Evolutionary conservation across 2,888 invertebrate species (phyloP).

Genomic region (Amphipyra tragopoginis): DNA sequence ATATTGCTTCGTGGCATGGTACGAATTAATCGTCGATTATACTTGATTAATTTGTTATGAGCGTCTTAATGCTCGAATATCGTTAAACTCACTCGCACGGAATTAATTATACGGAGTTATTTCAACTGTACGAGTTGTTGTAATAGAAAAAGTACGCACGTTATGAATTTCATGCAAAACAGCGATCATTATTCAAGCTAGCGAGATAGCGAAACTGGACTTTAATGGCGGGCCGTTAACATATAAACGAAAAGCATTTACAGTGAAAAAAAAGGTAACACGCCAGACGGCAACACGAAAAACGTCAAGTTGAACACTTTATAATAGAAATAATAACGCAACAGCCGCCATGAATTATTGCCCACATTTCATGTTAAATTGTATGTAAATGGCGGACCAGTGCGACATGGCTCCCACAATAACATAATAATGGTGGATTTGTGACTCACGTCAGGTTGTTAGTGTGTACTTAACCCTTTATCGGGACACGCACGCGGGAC

Average conservation of each 20-base stretch:
- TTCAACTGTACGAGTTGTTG: constrained; percentile 59
- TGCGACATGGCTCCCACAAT: constrained; percentile 88
- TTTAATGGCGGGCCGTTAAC: constrained; percentile 76
- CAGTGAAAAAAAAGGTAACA: constrained; percentile 73
- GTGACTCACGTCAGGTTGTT: constrained; percentile 89
- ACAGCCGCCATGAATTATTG: constrained; percentile 87
- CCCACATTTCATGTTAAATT: constrained; percentile 89
- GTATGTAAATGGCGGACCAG: constrained; percentile 88
- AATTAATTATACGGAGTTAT: constrained; percentile 70
- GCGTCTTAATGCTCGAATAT: constrained; percentile 65
- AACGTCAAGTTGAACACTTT: constrained; percentile 85
- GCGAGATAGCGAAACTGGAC: constrained; percentile 71
- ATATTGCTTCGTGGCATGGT: constrained; percentile 63
- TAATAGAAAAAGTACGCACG: constrained; percentile 59
- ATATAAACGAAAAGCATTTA: constrained; percentile 71
- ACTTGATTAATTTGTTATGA: constrained; percentile 72
- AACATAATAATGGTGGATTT: constrained; percentile 90
- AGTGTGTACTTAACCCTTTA: constrained; percentile 90
- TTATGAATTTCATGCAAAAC: constrained; percentile 72
- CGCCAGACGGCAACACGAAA: constrained; percentile 81
- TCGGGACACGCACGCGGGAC: constrained; percentile 88
- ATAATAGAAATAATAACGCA: constrained; percentile 88
- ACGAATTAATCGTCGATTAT: constrained; percentile 62
- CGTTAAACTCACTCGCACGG: constrained; percentile 66
- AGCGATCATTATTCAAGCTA: constrained; percentile 69